phyloP scores from a whole-genome alignment of 2,888 invertebrate species.

The Hymenopus coronatus region DNA sequence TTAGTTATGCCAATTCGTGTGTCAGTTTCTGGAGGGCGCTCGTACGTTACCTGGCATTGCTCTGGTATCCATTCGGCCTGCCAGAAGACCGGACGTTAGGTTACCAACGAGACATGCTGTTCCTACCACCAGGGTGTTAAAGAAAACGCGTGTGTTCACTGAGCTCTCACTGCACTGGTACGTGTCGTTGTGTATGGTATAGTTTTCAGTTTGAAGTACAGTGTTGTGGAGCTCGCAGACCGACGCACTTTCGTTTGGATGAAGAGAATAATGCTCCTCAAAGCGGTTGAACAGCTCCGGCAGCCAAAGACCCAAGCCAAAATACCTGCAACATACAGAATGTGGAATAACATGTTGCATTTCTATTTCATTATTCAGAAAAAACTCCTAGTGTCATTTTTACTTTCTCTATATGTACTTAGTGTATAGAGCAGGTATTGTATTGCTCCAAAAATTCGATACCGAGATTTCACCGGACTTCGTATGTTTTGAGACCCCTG shows the following conservation, averaged over 20 bases:
- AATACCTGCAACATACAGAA: conserved; percentile 53
- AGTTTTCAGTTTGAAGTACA: not conserved
- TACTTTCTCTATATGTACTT: no score
- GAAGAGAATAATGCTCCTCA: conserved; percentile 45
- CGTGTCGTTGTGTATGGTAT: not conserved
- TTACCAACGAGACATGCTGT: conserved; percentile 63
- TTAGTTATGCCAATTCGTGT: no score
- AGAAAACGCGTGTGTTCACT: conserved; percentile 60
- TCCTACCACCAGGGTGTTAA: conserved; percentile 65
- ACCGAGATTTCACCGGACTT: no score
- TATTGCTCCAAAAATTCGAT: no score
- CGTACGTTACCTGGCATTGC: conserved; percentile 44
- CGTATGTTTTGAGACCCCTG: no score
- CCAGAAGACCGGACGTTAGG: conserved; percentile 60
- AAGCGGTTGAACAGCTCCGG: conserved; percentile 69
- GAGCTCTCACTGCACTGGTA: conserved; percentile 48
- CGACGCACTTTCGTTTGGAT: conserved; percentile 49
- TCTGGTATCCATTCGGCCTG: conserved; percentile 42
- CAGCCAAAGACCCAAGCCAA: conserved; percentile 71
- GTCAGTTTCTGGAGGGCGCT: no score
- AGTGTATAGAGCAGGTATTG: no score
- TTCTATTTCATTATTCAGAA: no score
- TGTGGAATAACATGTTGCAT: no score
- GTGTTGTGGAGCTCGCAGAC: conserved; percentile 48
- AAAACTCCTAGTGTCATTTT: no score